Percentiles rank a stretch among this genome's conserved stretches.
phyloP scores from a whole-genome alignment of 1,140 invertebrate species.

The Plectus sambesii region DNA sequence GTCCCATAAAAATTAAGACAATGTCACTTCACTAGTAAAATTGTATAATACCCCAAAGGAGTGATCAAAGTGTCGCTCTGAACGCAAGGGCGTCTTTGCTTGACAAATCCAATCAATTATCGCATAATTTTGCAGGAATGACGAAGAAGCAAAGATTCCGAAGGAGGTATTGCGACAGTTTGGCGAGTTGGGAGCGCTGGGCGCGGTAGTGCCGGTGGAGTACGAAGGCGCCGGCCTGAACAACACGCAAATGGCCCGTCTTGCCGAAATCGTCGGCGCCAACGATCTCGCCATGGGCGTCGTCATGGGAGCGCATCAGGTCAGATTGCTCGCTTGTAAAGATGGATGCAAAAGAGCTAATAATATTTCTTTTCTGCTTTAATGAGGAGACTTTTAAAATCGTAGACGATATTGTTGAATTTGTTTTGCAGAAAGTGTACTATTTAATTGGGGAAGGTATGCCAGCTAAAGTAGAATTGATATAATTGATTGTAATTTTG shows the following conservation, averaged over 20 bases:
- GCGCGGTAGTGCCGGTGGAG: constrained; percentile 65
- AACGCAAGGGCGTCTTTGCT: no score
- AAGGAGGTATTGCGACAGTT: constrained; percentile 58
- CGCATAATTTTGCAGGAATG: constrained; percentile 47
- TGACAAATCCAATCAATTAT: constrained; percentile 3
- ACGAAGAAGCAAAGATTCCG: constrained; percentile 52
- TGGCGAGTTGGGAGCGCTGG: constrained; percentile 83
- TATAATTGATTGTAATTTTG: no score
- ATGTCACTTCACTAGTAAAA: no score
- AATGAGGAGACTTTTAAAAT: no score
- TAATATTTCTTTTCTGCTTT: constrained; percentile 3
- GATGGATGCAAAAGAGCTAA: constrained; percentile 10
- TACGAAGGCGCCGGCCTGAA: constrained; percentile 55
- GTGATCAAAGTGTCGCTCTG: no score
- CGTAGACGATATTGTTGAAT: not conserved
- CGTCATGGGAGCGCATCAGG: constrained; percentile 54
- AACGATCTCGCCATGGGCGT: constrained; percentile 81
- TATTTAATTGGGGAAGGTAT: not conserved
- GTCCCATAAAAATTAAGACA: no score
- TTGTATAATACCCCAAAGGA: no score
- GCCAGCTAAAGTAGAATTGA: not conserved
- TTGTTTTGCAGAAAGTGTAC: not conserved
- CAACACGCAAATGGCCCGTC: constrained; percentile 83
- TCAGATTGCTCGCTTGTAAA: constrained; percentile 25
- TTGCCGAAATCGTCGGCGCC: constrained; percentile 72